phyloP scores from a whole-genome alignment of 2,797 vertebrate genomes.

The Pempheris klunzingeri region DNA sequence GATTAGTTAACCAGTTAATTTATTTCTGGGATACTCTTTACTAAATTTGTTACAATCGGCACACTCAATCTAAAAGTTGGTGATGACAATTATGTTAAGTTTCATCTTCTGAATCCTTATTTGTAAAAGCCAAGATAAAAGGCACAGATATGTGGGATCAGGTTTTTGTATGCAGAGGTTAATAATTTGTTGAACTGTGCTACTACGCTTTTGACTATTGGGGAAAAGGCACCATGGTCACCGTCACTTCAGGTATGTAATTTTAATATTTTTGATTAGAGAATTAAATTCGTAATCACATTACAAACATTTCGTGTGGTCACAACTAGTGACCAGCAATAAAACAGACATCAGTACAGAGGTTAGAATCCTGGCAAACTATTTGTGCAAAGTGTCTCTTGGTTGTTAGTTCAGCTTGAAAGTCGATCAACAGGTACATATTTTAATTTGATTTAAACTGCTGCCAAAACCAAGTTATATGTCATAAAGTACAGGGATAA shows the following conservation, averaged over 20 bases:
- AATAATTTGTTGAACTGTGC: slow-evolving; percentile 53
- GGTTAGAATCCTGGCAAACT: not conserved
- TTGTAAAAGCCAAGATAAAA: not conserved
- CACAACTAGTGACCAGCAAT: not conserved
- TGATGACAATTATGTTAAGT: not conserved
- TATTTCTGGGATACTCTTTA: not conserved
- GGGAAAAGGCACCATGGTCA: slow-evolving; percentile 70
- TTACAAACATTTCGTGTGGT: not conserved
- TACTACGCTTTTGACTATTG: slow-evolving; percentile 56
- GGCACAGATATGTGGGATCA: not conserved
- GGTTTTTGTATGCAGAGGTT: slow-evolving; percentile 49
- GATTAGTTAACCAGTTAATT: too few species aligned
- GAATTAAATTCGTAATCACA: not conserved
- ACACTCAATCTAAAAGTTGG: not conserved
- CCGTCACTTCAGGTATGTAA: slow-evolving; percentile 72
- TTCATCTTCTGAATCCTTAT: not conserved
- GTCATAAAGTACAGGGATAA: not conserved
- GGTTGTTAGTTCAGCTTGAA: not conserved
- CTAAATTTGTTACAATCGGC: not conserved
- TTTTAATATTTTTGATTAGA: slow-evolving; percentile 6
- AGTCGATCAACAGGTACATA: not conserved
- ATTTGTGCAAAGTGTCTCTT: not conserved
- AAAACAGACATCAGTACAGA: not conserved
- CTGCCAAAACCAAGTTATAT: not conserved
- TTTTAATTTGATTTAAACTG: slow-evolving; percentile 11